These are phyloP conservation scores for Typhlichthys subterraneus DNA, from an alignment of 2,797 vertebrate species.

Conservation along the genomic window DNA sequence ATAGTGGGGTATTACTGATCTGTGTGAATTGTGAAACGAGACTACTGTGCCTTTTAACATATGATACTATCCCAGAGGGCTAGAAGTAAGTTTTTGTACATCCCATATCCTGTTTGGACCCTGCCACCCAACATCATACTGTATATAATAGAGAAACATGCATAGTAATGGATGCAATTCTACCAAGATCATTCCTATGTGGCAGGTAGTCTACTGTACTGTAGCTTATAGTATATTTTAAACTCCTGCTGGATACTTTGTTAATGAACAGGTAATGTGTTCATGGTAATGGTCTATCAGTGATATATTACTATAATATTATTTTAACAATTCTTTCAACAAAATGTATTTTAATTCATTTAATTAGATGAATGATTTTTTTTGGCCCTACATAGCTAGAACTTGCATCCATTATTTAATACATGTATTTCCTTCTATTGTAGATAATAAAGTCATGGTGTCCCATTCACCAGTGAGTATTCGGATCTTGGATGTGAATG, in stretches of 20 bases:
- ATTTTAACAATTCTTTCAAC: too few species aligned
- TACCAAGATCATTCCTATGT: too few species aligned
- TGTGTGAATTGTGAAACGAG: background rate
- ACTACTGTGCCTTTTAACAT: background rate
- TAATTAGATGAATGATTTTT: too few species aligned
- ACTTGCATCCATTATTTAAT: background rate
- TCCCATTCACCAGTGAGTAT: conserved; percentile 88
- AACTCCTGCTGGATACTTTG: too few species aligned
- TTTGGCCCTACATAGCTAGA: background rate
- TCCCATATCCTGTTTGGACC: background rate
- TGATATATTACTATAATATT: too few species aligned
- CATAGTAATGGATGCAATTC: background rate
- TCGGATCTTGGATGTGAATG: conserved; percentile 96
- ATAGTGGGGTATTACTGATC: conserved; percentile 22
- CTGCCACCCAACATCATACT: background rate
- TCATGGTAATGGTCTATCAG: too few species aligned
- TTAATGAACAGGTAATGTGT: too few species aligned
- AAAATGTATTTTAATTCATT: too few species aligned
- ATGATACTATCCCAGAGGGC: background rate
- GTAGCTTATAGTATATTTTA: too few species aligned
- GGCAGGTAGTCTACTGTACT: too few species aligned
- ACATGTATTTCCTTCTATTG: conserved; percentile 17
- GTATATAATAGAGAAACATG: background rate
- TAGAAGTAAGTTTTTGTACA: background rate
- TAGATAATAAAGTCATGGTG: conserved; percentile 89